These are phyloP conservation scores for Buceros bicornis DNA, from an alignment of 2,797 vertebrate species.

Conservation along the genomic window DNA sequence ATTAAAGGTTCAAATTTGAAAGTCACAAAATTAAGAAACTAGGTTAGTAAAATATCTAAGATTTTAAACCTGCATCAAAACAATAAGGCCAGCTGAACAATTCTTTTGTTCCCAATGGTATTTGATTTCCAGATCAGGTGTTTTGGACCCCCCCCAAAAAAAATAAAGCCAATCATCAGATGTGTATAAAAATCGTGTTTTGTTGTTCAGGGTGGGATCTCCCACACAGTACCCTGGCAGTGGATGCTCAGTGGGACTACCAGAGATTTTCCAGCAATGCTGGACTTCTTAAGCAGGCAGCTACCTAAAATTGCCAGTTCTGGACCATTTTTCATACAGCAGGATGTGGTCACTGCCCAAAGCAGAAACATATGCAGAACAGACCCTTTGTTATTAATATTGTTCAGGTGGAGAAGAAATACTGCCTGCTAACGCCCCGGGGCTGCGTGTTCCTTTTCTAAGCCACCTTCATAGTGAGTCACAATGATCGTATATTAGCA, in stretches of 20 bases:
- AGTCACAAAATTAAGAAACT: background rate
- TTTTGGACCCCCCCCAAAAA: background rate
- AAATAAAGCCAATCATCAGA: background rate
- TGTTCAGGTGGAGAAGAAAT: rapidly evolving
- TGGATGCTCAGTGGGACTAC: background rate
- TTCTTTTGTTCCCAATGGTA: background rate
- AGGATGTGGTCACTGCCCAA: background rate
- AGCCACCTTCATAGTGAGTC: background rate
- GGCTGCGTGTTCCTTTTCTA: background rate
- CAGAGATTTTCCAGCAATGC: background rate
- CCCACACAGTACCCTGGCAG: background rate
- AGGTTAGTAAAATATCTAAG: background rate
- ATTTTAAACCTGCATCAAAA: background rate
- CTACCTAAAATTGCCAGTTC: background rate
- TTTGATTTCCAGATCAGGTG: background rate
- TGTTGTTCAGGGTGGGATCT: background rate
- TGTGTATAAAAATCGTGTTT: background rate
- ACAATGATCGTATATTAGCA: background rate
- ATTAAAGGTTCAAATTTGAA: background rate
- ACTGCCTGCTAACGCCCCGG: background rate
- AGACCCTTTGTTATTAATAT: rapidly evolving
- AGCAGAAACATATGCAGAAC: background rate
- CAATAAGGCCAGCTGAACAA: background rate
- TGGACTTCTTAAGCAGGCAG: background rate
- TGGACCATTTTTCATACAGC: background rate